These are phyloP conservation scores for Suricata suricatta DNA, from an alignment of 2,113 vertebrate species.

Conservation along the genomic window DNA sequence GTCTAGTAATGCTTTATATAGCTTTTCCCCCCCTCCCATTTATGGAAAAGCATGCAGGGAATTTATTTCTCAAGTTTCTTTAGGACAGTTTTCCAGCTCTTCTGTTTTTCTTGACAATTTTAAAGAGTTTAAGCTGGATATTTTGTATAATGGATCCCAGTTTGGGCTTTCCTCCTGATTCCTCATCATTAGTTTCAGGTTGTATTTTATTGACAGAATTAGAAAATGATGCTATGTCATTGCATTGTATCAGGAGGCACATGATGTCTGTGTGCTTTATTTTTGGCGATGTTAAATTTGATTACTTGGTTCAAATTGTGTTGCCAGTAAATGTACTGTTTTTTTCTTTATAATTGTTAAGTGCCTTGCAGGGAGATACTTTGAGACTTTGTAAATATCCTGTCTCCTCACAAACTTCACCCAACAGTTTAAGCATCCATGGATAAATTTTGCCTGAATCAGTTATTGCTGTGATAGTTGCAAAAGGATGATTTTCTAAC, in stretches of 20 bases:
- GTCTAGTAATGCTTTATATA: neutral
- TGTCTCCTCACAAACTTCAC: neutral
- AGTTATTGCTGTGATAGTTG: neutral
- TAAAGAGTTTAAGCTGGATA: neutral
- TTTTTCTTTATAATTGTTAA: neutral
- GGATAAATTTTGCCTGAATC: neutral
- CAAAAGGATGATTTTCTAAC: neutral
- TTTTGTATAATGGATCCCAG: neutral
- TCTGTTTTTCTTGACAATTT: neutral
- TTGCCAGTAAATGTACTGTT: neutral
- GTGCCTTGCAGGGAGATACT: neutral
- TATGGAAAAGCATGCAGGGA: neutral
- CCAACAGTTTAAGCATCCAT: neutral
- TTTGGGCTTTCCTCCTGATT: neutral
- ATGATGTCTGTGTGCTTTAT: neutral
- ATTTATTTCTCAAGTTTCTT: neutral
- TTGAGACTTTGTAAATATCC: neutral
- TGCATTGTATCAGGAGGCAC: neutral
- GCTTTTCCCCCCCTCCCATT: neutral
- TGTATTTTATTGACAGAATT: neutral
- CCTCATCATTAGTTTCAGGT: neutral
- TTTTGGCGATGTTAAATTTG: neutral
- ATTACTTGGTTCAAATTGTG: neutral
- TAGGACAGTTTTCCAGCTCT: neutral
- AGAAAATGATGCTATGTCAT: neutral